Percentiles rank a stretch among this genome's conserved stretches.
These are phyloP conservation scores for Cloeon dipterum DNA, from an alignment of 2,888 invertebrate genomes.

Conservation along the genomic window DNA sequence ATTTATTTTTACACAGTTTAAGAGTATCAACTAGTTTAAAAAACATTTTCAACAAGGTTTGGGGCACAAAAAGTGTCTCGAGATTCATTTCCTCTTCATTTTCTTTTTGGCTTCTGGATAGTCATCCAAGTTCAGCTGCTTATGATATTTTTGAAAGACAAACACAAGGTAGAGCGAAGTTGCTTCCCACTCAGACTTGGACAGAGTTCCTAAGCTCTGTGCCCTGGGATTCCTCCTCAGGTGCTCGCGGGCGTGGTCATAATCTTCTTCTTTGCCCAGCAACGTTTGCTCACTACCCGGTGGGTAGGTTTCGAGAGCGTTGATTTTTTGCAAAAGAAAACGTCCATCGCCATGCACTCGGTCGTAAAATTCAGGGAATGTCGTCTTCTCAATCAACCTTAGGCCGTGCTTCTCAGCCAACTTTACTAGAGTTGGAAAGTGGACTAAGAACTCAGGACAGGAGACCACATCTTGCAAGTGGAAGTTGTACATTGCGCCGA, in stretches of 20 bases:
- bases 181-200: slow-evolving; percentile 81
- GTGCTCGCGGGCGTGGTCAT: slow-evolving; percentile 43
- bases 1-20: no score
- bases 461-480: slow-evolving; percentile 89
- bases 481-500: slow-evolving; percentile 92
- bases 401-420: slow-evolving; percentile 25
- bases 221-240: slow-evolving; percentile 20
- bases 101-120: not conserved
- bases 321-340: slow-evolving; percentile 48
- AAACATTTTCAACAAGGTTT: no score
- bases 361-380: slow-evolving; percentile 59
- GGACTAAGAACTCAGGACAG: slow-evolving; percentile 94
- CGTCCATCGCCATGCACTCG: slow-evolving; percentile 31
- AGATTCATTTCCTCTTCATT: no score
- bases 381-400: slow-evolving; percentile 20
- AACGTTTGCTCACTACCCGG: slow-evolving; percentile 26
- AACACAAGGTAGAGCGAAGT: slow-evolving; percentile 62
- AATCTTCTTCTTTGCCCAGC: slow-evolving; percentile 38
- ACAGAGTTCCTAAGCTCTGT: slow-evolving; percentile 52
- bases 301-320: slow-evolving; percentile 41
- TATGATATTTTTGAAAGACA: slow-evolving; percentile 55
- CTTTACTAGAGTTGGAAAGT: slow-evolving; percentile 62
- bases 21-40: no score
- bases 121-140: slow-evolving; percentile 1
- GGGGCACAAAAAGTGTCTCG: no score